These are phyloP conservation scores for Irena cyanogastra DNA, from an alignment of 2,113 vertebrate genomes.

Conservation along the genomic window DNA sequence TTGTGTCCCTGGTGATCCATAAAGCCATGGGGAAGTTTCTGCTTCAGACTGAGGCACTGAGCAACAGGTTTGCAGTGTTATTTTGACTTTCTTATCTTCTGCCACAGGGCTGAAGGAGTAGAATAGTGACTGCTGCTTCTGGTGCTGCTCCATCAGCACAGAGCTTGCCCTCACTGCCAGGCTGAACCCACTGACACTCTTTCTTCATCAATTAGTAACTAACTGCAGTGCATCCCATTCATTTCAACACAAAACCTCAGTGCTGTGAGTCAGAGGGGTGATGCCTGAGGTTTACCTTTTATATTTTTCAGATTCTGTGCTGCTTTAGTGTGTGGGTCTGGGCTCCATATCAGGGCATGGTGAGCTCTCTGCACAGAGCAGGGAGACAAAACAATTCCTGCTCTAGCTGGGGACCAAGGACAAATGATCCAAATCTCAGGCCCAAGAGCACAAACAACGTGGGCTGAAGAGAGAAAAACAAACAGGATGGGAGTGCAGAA, in stretches of 20 bases:
- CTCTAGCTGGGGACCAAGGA: no score
- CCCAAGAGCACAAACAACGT: no score
- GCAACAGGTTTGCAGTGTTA: background rate
- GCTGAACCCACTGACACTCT: background rate
- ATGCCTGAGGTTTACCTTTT: background rate
- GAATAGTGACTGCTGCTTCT: background rate
- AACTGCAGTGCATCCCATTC: background rate
- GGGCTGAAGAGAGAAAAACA: background rate
- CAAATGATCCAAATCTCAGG: no score
- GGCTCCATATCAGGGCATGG: accelerated
- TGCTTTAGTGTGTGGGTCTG: background rate
- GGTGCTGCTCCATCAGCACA: background rate
- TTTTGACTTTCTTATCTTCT: background rate
- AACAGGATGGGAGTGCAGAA: background rate
- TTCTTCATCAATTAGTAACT: background rate
- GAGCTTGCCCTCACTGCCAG: background rate
- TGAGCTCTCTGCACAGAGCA: no score
- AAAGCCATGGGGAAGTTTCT: background rate
- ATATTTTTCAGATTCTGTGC: background rate
- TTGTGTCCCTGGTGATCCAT: no score
- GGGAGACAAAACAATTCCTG: no score
- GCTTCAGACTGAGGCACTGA: background rate
- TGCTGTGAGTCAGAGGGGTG: accelerated
- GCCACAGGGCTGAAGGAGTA: background rate
- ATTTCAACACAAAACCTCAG: background rate